phyloP scores from a whole-genome alignment of 2,888 invertebrate genomes.

The Oasisia sp. region DNA sequence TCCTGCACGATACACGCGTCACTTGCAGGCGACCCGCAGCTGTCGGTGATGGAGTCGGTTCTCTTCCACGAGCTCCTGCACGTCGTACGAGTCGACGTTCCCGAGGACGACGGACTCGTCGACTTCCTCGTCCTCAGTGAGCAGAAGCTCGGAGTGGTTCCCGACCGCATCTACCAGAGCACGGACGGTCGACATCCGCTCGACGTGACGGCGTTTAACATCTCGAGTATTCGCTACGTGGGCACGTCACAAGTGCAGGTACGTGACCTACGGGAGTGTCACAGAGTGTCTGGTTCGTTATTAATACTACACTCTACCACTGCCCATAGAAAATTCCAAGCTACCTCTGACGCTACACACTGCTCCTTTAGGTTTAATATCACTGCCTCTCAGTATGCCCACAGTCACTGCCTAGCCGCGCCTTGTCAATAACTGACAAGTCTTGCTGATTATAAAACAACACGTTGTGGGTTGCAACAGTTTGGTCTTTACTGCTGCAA shows the following conservation, averaged over 20 bases:
- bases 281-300: too few species aligned
- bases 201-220: conserved; percentile 28
- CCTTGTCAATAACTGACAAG: too few species aligned
- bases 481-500: too few species aligned
- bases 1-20: neutral
- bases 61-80: conserved; percentile 46
- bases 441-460: too few species aligned
- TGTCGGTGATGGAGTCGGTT: conserved; percentile 45
- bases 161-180: conserved; percentile 43
- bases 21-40: conserved; percentile 42
- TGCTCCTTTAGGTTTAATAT: too few species aligned
- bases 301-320: too few species aligned
- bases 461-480: too few species aligned
- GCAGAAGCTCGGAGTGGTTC: conserved; percentile 39
- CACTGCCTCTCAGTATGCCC: too few species aligned
- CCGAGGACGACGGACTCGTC: conserved; percentile 39
- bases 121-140: conserved; percentile 47
- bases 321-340: too few species aligned
- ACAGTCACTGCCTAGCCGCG: too few species aligned
- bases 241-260: neutral
- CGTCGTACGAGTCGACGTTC: conserved; percentile 40
- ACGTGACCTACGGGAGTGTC: neutral
- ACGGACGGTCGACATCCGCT: conserved; percentile 27
- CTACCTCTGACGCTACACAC: too few species aligned
- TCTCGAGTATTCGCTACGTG: neutral